Conservation (phyloP, 2,113 vertebrate species). For the Cepphus grylle region DNA sequence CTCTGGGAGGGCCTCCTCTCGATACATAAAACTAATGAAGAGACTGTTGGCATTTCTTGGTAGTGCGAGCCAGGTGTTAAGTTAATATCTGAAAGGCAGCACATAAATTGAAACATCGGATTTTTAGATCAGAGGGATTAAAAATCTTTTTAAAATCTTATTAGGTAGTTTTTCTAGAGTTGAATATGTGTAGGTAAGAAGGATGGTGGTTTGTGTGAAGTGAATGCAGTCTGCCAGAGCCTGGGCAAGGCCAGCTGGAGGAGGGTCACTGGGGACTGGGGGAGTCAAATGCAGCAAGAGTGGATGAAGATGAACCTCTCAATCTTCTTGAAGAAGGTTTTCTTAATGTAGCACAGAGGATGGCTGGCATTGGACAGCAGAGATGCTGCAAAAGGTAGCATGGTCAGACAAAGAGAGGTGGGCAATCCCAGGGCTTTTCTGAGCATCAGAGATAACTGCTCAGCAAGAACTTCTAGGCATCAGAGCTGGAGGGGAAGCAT, state of each 20-base stretch:
- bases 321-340: background rate
- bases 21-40: background rate
- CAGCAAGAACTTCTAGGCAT: background rate
- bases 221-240: background rate
- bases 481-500: background rate
- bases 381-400: background rate
- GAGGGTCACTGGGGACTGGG: background rate
- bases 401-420: background rate
- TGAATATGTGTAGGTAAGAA: background rate
- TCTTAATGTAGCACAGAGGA: background rate
- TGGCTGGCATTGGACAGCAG: rapidly evolving
- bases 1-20: background rate
- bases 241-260: background rate
- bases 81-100: background rate
- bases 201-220: background rate
- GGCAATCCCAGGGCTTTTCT: background rate
- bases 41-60: background rate
- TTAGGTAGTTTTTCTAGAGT: background rate
- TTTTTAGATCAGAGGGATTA: background rate
- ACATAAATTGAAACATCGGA: background rate
- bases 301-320: background rate
- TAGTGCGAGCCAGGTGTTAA: background rate
- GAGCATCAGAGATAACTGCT: background rate
- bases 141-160: background rate
- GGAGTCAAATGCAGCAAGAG: background rate